These are phyloP conservation scores for Drosophila paramelanica DNA, from an alignment of 2,888 invertebrate genomes.

Conservation along the genomic window DNA sequence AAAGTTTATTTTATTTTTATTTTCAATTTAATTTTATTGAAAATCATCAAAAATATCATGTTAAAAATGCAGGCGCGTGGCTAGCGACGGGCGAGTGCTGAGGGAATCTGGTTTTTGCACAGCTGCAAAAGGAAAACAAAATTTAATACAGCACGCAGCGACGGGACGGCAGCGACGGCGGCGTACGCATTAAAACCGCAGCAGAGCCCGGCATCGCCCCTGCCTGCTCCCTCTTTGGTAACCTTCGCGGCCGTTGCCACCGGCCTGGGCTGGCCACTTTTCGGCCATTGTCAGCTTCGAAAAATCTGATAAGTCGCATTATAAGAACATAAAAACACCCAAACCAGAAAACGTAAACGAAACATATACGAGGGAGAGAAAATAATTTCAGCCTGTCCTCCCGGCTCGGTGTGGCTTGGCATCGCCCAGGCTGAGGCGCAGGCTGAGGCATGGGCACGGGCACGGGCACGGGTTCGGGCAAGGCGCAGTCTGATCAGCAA, in stretches of 20 bases:
- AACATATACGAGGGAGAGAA: conserved; percentile 68
- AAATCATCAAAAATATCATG: conserved; percentile 73
- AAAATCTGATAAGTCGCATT: conserved; percentile 82
- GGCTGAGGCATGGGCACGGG: background rate
- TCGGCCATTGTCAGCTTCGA: conserved; percentile 77
- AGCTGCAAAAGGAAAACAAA: conserved; percentile 52
- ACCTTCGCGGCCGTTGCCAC: conserved; percentile 70
- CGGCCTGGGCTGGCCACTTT: conserved; percentile 65
- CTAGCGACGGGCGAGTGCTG: conserved; percentile 42
- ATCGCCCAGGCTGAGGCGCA: conserved; percentile 4
- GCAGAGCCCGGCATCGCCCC: conserved; percentile 30
- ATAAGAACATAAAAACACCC: conserved; percentile 83
- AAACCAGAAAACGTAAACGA: conserved; percentile 69
- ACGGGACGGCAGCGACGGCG: conserved; percentile 4
- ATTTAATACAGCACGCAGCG: conserved; percentile 63
- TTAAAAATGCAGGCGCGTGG: conserved; percentile 66
- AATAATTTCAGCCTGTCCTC: conserved; percentile 65
- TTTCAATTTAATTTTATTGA: conserved; percentile 82
- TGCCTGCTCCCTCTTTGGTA: conserved; percentile 36
- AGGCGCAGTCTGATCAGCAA: conserved; percentile 22
- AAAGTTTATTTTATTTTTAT: conserved; percentile 82
- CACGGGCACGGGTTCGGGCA: conserved; percentile 3
- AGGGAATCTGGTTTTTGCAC: conserved; percentile 44
- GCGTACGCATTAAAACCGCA: conserved; percentile 70
- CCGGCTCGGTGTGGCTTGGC: background rate